Base-by-base conservation (phyloP, 2,797 vertebrate species). In the Pseudochirops corinnae region DNA sequence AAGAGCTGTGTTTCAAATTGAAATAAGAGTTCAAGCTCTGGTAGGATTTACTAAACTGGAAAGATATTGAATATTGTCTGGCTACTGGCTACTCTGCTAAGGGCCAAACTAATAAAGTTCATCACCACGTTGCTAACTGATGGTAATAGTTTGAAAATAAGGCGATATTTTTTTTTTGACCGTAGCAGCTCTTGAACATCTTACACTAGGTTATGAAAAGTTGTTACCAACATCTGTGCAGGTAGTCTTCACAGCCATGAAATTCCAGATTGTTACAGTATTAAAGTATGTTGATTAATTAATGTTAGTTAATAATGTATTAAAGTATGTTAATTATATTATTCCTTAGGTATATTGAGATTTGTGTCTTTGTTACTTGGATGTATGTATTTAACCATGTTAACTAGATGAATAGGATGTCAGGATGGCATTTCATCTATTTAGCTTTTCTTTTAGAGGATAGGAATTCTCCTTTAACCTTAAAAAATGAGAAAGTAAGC, bases 401-500 rank as follows among this genome's bases (percentile, higher is more conserved):
- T 93, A 93, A 93, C 93, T 52, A 87, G 95, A 93, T 14, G 67
- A 46, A 55, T 5, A 50, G 6, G 55, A 46, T 94, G 90, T 62
- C 56, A 33, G 62, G 93, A 53, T 55, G 92, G 14, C 74, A 56
- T 90, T 90, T 95, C 93, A 14, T 92, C 29, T 93, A 95, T 96
- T 92, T 56, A 53, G 55, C n/a, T 24, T 28, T 39, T 92, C 94
- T 74, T 52, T 57, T 92, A 57, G 39, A 46, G 21, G 21, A 92
- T 29, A 21, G 62, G 91, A 96, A 93, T 52, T 94, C 90, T 93
- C 90, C 90, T 96, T 96, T 93, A 50, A 50, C n/a, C 21, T 91
- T 55, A 93, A 93, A 28, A 93, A 92, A 95, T 96, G 94, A 58
- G 52, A 50, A 92, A 55, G 90, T 95, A 33, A 58, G 13, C 92